These are phyloP conservation scores for Drosophila nigritarsus DNA, from an alignment of 2,888 invertebrate species.

Conservation along the genomic window DNA sequence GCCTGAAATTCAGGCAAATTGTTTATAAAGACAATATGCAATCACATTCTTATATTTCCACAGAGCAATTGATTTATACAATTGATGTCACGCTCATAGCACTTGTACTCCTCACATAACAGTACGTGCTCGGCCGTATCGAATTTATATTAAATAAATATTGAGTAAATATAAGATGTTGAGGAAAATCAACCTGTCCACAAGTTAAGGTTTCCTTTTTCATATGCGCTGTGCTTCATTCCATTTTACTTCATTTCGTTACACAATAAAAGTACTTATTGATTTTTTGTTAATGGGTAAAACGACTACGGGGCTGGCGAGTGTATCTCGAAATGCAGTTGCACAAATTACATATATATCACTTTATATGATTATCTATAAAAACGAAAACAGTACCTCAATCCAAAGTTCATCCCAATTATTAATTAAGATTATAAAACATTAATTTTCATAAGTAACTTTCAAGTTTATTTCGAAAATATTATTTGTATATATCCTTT, in stretches of 20 bases:
- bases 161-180: slow-evolving; percentile 67
- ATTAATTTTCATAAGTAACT: slow-evolving; percentile 3
- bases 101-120: slow-evolving; percentile 13
- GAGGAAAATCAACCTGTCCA: slow-evolving; percentile 8
- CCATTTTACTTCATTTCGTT: slow-evolving; percentile 25
- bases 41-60: slow-evolving; percentile 30
- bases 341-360: slow-evolving; percentile 46
- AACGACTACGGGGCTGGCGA: slow-evolving; percentile 15
- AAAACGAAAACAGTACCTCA: background rate
- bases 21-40: background rate
- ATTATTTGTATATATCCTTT: background rate
- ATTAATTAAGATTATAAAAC: background rate
- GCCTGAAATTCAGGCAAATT: slow-evolving; percentile 6
- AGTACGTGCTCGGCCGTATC: slow-evolving; percentile 25
- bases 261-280: slow-evolving; percentile 59
- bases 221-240: slow-evolving; percentile 20
- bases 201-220: slow-evolving; percentile 6
- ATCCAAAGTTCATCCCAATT: background rate
- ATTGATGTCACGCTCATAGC: slow-evolving; percentile 37
- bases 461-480: background rate
- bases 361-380: background rate
- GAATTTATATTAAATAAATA: slow-evolving; percentile 59
- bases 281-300: slow-evolving; percentile 55
- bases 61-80: slow-evolving; percentile 63
- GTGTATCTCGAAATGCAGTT: slow-evolving; percentile 15